phyloP scores from a whole-genome alignment of 2,797 vertebrate species.

The Sebastes kiyomatsui region DNA sequence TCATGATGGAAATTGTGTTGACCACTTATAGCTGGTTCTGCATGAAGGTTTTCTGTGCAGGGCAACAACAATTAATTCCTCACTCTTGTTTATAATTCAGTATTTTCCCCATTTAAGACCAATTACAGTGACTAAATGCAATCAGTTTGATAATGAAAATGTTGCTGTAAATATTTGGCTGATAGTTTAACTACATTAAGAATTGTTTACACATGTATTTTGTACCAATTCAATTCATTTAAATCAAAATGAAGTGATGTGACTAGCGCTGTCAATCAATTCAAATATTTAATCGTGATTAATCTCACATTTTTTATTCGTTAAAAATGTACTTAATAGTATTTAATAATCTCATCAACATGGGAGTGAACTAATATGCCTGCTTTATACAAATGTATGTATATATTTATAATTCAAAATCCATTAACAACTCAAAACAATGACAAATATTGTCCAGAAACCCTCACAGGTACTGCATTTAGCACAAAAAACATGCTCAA shows the following conservation, averaged over 20 bases:
- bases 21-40: not conserved
- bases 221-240: not conserved
- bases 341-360: rapidly evolving
- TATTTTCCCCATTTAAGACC: not conserved
- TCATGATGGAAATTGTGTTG: not conserved
- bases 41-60: not conserved
- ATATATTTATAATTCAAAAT: too few species aligned
- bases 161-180: not conserved
- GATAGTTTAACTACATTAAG: not conserved
- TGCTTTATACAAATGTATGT: too few species aligned
- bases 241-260: not conserved
- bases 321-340: too few species aligned
- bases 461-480: too few species aligned
- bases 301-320: too few species aligned
- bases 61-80: not conserved
- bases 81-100: not conserved
- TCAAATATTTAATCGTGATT: too few species aligned
- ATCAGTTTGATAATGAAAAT: conserved; percentile 1
- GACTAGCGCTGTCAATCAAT: too few species aligned
- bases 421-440: too few species aligned
- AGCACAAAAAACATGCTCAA: too few species aligned
- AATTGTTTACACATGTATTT: not conserved
- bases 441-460: too few species aligned
- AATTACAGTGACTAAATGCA: conserved; percentile 12
- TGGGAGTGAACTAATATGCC: too few species aligned